Conservation (phyloP, 37 sponge, comb jelly and placozoan genomes). For the Mnemiopsis leidyi region DNA sequence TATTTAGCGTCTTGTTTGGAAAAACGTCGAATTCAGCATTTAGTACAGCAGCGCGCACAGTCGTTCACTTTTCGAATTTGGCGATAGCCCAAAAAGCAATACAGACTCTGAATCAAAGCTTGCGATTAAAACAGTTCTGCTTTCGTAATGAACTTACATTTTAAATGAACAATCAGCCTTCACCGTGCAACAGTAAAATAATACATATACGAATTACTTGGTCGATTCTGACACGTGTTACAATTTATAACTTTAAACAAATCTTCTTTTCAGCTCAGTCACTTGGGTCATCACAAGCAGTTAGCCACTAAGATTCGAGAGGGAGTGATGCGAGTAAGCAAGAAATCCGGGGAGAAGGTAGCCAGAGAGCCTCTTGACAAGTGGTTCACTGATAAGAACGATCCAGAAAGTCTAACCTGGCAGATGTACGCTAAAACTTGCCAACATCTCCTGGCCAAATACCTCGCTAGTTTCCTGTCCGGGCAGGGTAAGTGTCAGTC, state of each 20-base stretch:
- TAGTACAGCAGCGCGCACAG: conserved; percentile 52
- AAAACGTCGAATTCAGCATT: conserved; percentile 58
- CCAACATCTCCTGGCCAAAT: conserved; percentile 20
- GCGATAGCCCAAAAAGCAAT: background rate
- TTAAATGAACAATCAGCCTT: too few species aligned
- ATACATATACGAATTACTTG: too few species aligned
- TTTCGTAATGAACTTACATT: background rate
- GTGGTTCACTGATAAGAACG: conserved; percentile 20
- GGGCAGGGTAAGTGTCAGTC: background rate
- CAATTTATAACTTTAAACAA: too few species aligned
- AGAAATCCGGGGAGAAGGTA: conserved; percentile 19
- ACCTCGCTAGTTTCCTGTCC: conserved; percentile 2
- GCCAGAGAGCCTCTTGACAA: conserved; percentile 10
- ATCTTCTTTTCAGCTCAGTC: conserved; percentile 15
- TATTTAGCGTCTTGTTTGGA: background rate
- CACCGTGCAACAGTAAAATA: too few species aligned
- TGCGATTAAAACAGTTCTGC: background rate
- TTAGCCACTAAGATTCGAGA: conserved; percentile 16
- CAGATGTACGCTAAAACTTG: conserved; percentile 51
- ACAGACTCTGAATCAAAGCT: background rate
- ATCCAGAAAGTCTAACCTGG: conserved; percentile 21
- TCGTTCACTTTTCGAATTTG: background rate
- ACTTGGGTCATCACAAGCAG: conserved; percentile 44
- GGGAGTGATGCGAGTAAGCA: conserved; percentile 52
- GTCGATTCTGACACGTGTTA: too few species aligned